Percentiles rank a stretch among this genome's conserved stretches.
These are phyloP conservation scores for Pangasianodon hypophthalmus DNA, from an alignment of 2,113 vertebrate species.

Conservation along the genomic window DNA sequence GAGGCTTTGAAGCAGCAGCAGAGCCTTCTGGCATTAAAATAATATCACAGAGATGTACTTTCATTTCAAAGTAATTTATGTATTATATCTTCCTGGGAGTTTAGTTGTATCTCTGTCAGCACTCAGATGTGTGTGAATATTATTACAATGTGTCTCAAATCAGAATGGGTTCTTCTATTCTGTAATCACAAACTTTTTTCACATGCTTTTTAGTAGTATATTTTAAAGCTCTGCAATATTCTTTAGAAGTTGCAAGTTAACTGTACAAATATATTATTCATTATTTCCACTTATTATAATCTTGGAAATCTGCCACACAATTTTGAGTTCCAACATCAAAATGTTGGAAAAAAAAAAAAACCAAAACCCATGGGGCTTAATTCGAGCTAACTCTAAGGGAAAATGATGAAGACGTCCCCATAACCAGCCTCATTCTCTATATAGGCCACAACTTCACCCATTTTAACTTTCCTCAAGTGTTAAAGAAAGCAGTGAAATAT, in stretches of 20 bases:
- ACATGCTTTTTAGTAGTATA: constrained; percentile 47
- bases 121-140: constrained; percentile 31
- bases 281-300: constrained; percentile 49
- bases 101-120: constrained; percentile 35
- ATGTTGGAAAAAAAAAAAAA: constrained; percentile 24
- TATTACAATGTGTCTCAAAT: constrained; percentile 42
- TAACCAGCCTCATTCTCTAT: constrained; percentile 40
- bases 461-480: constrained; percentile 51
- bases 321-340: constrained; percentile 54
- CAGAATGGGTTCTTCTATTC: constrained; percentile 28
- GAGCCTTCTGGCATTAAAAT: constrained; percentile 63
- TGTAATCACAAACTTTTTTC: constrained; percentile 28
- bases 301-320: constrained; percentile 45
- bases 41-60: constrained; percentile 67
- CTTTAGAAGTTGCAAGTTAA: constrained; percentile 60
- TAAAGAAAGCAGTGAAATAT: constrained; percentile 48
- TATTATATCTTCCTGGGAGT: constrained; percentile 45
- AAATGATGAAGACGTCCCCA: constrained; percentile 42
- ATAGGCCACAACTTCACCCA: constrained; percentile 55
- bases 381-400: constrained; percentile 44
- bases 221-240: constrained; percentile 56
- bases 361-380: constrained; percentile 56
- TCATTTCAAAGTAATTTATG: constrained; percentile 66
- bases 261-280: constrained; percentile 59
- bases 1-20: constrained; percentile 65